Conservation (phyloP, 2,888 invertebrate genomes). For the Noctua janthe region DNA sequence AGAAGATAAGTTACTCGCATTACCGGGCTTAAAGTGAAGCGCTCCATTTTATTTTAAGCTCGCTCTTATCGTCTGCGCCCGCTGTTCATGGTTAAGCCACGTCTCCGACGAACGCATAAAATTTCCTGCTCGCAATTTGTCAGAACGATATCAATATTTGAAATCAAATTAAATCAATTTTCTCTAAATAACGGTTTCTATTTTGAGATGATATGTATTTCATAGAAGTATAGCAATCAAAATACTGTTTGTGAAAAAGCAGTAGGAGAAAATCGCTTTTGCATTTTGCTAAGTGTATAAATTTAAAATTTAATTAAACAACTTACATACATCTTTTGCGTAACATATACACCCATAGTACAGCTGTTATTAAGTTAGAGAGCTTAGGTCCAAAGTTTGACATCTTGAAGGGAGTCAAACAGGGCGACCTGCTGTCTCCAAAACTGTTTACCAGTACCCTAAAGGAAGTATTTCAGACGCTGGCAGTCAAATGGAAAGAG, state of each 20-base stretch:
- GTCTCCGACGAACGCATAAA: slow-evolving; percentile 3
- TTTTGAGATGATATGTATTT: neutral
- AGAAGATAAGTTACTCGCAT: slow-evolving; percentile 23
- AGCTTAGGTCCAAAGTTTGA: too few species aligned
- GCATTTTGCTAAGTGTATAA: neutral
- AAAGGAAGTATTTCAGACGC: too few species aligned
- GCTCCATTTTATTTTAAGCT: slow-evolving; percentile 29
- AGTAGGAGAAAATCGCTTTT: neutral
- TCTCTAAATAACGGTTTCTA: neutral
- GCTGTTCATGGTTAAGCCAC: slow-evolving; percentile 17
- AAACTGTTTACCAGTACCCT: too few species aligned
- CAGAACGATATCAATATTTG: slow-evolving; percentile 7
- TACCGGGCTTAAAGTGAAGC: slow-evolving; percentile 13
- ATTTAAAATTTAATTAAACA: too few species aligned
- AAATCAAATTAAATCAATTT: neutral
- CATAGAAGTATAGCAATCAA: neutral
- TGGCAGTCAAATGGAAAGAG: too few species aligned
- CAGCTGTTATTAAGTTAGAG: too few species aligned
- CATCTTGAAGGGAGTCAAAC: too few species aligned
- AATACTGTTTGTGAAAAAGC: neutral
- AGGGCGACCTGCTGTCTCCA: too few species aligned
- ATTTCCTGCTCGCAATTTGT: slow-evolving; percentile 18
- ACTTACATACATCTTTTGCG: too few species aligned
- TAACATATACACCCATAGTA: too few species aligned
- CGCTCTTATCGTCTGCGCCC: slow-evolving; percentile 11